Evolutionary conservation across 1,140 invertebrate species (phyloP), one percentile per base, ranked within the genome.

Genomic region (Neodiprion lecontei): DNA sequence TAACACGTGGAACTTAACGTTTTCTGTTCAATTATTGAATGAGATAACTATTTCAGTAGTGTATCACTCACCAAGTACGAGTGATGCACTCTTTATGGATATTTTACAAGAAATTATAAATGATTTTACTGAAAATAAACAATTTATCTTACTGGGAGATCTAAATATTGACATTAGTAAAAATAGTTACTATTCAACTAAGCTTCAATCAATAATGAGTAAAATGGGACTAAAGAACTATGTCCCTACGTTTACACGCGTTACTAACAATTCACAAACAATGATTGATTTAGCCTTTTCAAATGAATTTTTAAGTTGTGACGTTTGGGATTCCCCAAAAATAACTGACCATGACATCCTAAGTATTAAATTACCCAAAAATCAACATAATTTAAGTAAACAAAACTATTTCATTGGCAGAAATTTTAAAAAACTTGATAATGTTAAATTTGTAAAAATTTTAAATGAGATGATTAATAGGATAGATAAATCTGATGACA

Each of bases 371-470:
- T 61, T 61, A 9, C 7, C 53, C 9, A 61, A 61, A 61, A 61
- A n/a, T 61, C 53, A 61, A 61, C 4, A 61, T 61, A 10, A 17
- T 50, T 72, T 53, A 69, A 77, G 21, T 28, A 21, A 47, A 7
- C 23, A 11, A 50, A 71, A 61, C 53, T 61, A 61, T 61, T 61
- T 61, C 14, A 65, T 11, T 71, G 65, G 70, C 48, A 47, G 65
- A 65, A 50, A 47, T 47, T 48, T n/a, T 66, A 61, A 61, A 48
- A 71, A 67, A 28, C 11, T 65, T n/a, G 49, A 71, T 23, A 70
- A 74, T 74, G 50, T 21, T 74, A 74, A 48, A 70, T 74, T 23
- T 70, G 73, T 70, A 74, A 74, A 70, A 70, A 70, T 74, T 23
- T 74, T 71, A 74, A 48, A 23, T 9, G 50, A 71, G 65, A 71